These are phyloP conservation scores for Melinaea menophilus DNA, from an alignment of 2,888 invertebrate genomes.

Conservation along the genomic window DNA sequence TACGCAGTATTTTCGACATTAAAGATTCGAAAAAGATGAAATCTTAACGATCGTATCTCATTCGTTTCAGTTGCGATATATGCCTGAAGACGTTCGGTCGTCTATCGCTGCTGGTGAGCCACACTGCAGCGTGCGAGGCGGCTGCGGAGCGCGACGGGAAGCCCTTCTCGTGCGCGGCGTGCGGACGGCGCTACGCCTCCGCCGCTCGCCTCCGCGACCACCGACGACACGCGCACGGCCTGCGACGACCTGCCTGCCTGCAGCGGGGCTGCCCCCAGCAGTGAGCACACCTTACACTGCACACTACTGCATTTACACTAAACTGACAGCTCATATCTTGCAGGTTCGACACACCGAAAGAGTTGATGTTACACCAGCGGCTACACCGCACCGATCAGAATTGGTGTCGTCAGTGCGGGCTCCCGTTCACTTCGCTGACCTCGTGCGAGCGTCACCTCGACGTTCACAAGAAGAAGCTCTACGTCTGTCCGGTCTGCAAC, in stretches of 20 bases:
- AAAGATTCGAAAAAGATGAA: too few relatives aligned
- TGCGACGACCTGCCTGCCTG: conserved; percentile 56
- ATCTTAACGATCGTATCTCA: too few relatives aligned
- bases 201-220: conserved; percentile 69
- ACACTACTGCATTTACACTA: too few relatives aligned
- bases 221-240: conserved; percentile 58
- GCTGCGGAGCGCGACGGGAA: conserved; percentile 39
- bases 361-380: conserved; percentile 52
- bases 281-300: conserved; percentile 36
- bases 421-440: conserved; percentile 48
- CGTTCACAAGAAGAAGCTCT: conserved; percentile 51
- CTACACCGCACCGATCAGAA: conserved; percentile 42
- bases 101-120: conserved; percentile 73
- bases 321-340: conserved; percentile 6
- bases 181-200: conserved; percentile 57
- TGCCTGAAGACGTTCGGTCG: conserved; percentile 75
- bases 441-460: conserved; percentile 56
- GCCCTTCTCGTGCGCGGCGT: conserved; percentile 51
- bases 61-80: conserved; percentile 64
- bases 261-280: conserved; percentile 45
- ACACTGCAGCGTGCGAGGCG: conserved; percentile 69
- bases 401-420: conserved; percentile 60
- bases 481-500: conserved; percentile 78
- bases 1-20: too few relatives aligned
- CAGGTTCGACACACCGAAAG: conserved; percentile 55